Base-by-base conservation (phyloP, 2,888 invertebrate species). In the Epicampocera succincta region DNA sequence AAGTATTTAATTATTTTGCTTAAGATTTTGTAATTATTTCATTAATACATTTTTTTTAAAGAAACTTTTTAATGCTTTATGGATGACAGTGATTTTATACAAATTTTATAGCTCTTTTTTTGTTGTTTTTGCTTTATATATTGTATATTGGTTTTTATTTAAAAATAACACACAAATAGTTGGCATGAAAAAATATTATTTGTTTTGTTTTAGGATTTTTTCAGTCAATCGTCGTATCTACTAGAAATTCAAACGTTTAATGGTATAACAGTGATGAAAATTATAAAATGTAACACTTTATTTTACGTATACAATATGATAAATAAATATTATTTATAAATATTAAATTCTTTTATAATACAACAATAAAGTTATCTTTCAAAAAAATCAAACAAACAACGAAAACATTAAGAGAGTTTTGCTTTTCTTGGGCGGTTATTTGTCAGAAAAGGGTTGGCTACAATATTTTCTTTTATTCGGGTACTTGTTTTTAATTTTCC, bases 191-290 rank as follows among this genome's bases (percentile, higher is more conserved):
- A 56, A 42, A 68, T 25, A 38, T 54, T 33, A 11, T 17, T 42
- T 52, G 29, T 65, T 50, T 66, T 2, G 33, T 38, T 56, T 21
- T 73, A 8, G 3, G 52, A 12, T 38, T 66, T 58, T 66, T 75
- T 81, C 81, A 82, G 81, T 82, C 81, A 74, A 82, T 78, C 78
- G 77, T 78, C 78, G 77, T 78, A 29, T 33, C 80, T 80, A 76
- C 72, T 50, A 58, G 38, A 61, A 33, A 52, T 61, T 71, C 52
- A 46, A 52, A 29, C 46, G 11, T 48, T 73, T 15, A 61, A 74
- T 17, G 19, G 58, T 54, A 56, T 56, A 73, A 76, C 61, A 81
- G 50, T 61, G 46, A 61, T n/a, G n/a, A 63, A 72, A 80, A 54
- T 63, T 46, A 69, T 63, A 69, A 73, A 66, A 38, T 75, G 60